Evolutionary conservation across 2,113 vertebrate genomes (phyloP).

Genomic region (Zingel zingel): DNA sequence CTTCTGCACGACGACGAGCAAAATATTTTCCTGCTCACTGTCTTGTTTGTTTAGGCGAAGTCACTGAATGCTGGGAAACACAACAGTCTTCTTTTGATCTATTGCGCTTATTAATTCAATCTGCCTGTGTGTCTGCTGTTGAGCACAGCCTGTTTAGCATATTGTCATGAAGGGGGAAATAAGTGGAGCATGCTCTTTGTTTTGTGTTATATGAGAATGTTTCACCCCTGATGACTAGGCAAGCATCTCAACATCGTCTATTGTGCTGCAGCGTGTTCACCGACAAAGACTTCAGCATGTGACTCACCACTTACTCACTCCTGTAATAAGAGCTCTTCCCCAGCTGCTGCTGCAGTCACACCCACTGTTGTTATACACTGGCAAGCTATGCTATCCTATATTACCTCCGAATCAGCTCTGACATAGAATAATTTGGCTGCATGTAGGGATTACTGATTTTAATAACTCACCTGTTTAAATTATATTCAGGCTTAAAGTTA

Average conservation of each 20-base stretch:
- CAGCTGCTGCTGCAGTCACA: conserved; percentile 37
- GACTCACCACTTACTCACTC: conserved; percentile 54
- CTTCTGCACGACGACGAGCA: conserved; percentile 23
- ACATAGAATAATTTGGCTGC: not conserved
- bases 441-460: not conserved
- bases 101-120: conserved; percentile 58
- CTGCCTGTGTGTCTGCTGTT: conserved; percentile 22
- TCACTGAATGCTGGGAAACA: conserved; percentile 27
- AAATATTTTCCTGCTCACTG: conserved; percentile 37
- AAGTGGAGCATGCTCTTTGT: conserved; percentile 18
- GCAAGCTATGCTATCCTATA: not conserved
- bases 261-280: conserved; percentile 42
- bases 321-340: conserved; percentile 49
- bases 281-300: conserved; percentile 48
- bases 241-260: conserved; percentile 22
- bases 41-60: conserved; percentile 42
- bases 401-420: not conserved
- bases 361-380: conserved; percentile 11
- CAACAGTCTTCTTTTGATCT: conserved; percentile 59
- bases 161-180: conserved; percentile 23
- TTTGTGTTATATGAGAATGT: conserved; percentile 35
- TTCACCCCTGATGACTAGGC: conserved; percentile 37
- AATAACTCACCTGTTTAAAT: too few relatives aligned
- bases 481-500: too few relatives aligned
- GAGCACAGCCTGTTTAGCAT: conserved; percentile 38